Percentiles rank a stretch among this genome's conserved stretches.
phyloP scores from a whole-genome alignment of 2,113 vertebrate genomes.

The Coptodon bakossiorum region DNA sequence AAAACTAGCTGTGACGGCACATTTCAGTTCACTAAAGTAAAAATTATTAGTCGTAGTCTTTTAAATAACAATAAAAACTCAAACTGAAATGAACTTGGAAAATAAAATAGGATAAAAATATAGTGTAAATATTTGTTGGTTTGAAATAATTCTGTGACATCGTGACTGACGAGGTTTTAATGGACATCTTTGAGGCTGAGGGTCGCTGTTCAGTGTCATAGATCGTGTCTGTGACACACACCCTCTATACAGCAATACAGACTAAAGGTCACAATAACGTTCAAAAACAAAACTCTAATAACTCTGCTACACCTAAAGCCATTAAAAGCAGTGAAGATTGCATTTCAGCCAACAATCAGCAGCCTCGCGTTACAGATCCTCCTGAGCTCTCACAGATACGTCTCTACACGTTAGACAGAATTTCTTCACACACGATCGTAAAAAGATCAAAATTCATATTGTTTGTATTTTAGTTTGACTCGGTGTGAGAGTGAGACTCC shows the following conservation, averaged over 20 bases:
- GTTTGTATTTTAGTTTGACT: neutral
- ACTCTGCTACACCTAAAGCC: neutral
- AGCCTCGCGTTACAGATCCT: neutral
- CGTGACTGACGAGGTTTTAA: neutral
- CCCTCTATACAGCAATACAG: neutral
- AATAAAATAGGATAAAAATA: neutral
- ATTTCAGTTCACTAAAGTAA: neutral
- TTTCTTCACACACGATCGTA: neutral
- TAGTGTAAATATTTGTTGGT: neutral
- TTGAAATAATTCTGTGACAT: neutral
- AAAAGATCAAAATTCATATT: neutral
- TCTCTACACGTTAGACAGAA: neutral
- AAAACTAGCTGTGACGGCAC: neutral
- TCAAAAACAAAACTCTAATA: neutral
- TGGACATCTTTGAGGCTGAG: neutral
- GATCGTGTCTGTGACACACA: neutral
- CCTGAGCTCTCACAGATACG: neutral
- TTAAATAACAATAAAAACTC: neutral
- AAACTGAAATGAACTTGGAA: neutral
- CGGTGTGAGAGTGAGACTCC: neutral
- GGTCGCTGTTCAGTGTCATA: neutral
- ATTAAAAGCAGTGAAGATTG: neutral
- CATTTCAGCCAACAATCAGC: neutral
- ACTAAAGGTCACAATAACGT: neutral
- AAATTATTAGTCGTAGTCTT: neutral